Conservation (phyloP, 2,797 vertebrate species). For the Centroberyx gerrardi region DNA sequence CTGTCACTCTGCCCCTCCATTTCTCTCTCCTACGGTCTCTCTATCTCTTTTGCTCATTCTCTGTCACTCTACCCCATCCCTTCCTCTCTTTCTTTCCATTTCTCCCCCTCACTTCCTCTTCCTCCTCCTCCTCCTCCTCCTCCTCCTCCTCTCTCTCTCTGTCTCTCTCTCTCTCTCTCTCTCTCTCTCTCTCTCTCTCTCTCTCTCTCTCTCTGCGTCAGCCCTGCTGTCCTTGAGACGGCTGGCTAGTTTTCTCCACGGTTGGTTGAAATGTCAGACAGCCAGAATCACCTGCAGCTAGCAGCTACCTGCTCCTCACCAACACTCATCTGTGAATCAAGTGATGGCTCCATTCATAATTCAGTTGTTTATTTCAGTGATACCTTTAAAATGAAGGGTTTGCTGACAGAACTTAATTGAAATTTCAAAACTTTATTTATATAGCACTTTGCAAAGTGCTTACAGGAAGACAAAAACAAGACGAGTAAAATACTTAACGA, state of each 20-base stretch:
- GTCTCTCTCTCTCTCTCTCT: background rate
- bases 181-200: background rate
- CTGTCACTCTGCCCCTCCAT: background rate
- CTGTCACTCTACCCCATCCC: background rate
- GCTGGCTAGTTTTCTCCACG: conserved; percentile 22
- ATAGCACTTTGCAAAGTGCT: no score
- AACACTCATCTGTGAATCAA: background rate
- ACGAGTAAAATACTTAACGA: no score
- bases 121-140: background rate
- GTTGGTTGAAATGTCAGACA: conserved; percentile 36
- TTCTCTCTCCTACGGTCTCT: background rate
- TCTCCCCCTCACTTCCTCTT: conserved; percentile 7
- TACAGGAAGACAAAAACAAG: no score
- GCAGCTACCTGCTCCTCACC: conserved; percentile 2
- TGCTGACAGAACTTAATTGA: no score
- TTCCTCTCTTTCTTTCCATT: conserved; percentile 11
- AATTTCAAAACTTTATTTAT: no score
- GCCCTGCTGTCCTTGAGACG: conserved; percentile 50
- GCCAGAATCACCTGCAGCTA: conserved; percentile 33
- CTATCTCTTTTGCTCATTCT: background rate
- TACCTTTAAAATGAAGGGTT: no score
- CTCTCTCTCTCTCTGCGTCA: conserved; percentile 11
- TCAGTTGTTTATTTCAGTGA: background rate
- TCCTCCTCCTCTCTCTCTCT: background rate
- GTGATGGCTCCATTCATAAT: background rate